Evolutionary conservation across 2,888 invertebrate genomes (phyloP).

Genomic region (Ceramica pisi): DNA sequence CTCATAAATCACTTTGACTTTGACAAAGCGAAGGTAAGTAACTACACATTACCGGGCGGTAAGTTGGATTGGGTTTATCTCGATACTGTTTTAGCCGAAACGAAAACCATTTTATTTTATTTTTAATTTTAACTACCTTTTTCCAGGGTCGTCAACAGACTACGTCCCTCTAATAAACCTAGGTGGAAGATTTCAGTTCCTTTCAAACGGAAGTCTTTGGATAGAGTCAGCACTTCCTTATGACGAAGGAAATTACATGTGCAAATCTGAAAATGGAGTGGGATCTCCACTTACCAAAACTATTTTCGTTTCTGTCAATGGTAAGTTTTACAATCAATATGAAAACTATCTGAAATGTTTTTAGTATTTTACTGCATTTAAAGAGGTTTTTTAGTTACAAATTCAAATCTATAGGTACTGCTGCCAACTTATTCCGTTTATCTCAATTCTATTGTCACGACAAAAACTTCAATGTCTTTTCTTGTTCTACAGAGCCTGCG

Average conservation of each 20-base stretch:
- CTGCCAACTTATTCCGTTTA: neutral
- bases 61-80: neutral
- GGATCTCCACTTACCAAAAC: constrained; percentile 96
- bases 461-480: neutral
- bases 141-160: constrained; percentile 91
- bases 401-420: neutral
- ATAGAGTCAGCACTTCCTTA: constrained; percentile 94
- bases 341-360: neutral
- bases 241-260: constrained; percentile 96
- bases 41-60: neutral
- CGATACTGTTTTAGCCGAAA: neutral
- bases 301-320: constrained; percentile 95
- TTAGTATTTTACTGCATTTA: neutral
- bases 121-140: neutral
- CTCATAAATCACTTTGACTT: neutral
- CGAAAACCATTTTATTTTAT: neutral
- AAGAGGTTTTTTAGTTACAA: neutral
- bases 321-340: constrained; percentile 84
- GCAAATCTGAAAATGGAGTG: constrained; percentile 96
- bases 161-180: constrained; percentile 92
- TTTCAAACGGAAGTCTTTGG: constrained; percentile 94
- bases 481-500: constrained; percentile 92
- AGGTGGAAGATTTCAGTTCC: constrained; percentile 91
- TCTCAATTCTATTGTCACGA: neutral
- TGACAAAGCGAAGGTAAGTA: neutral